Conservation (phyloP, 2,113 vertebrate species). For the rabbit (Oryctolagus cuniculus) region mOryCun1.1 NC_091434.1:103214001-103214500, state of each 20-base stretch:
- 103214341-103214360: background rate
- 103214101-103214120: background rate
- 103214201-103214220: background rate
- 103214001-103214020: background rate
- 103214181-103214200: background rate
- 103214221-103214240: background rate
- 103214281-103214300: background rate
- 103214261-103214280: constrained; percentile 7
- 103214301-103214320: background rate
- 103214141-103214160: background rate
- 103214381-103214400: background rate
- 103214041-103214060: background rate
- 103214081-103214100: background rate
- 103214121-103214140: background rate
- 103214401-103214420: constrained; percentile 2
- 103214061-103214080: background rate
- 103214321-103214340: background rate
- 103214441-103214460: background rate
- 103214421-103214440: background rate
- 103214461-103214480: background rate
- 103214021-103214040: background rate
- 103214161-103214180: constrained; percentile 14
- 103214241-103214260: background rate
- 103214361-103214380: background rate
- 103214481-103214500: background rate